Evolutionary conservation across 2,797 vertebrate species (phyloP).

Genomic region (Sparidentex hasta): DNA sequence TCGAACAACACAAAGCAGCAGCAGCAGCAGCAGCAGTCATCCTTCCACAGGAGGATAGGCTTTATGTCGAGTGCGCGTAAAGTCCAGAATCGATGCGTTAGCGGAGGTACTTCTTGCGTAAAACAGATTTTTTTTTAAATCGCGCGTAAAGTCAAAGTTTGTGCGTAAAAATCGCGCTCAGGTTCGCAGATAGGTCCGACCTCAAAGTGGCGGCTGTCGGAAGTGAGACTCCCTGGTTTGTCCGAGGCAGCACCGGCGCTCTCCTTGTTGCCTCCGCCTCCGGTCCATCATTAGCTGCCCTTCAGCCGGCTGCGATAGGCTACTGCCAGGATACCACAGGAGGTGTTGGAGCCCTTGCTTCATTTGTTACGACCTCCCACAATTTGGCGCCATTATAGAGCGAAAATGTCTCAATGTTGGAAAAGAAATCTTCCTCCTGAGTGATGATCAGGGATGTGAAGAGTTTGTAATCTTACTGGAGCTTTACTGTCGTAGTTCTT

Average conservation of each 20-base stretch:
- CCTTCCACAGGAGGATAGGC: slow-evolving; percentile 10
- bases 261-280: slow-evolving; percentile 78
- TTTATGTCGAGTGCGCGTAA: slow-evolving; percentile 1
- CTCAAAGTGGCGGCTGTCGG: slow-evolving; percentile 45
- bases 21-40: slow-evolving; percentile 28
- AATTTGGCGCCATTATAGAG: slow-evolving; percentile 56
- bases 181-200: slow-evolving; percentile 38
- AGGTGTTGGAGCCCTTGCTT: slow-evolving; percentile 68
- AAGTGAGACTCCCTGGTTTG: slow-evolving; percentile 70
- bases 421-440: slow-evolving; percentile 37
- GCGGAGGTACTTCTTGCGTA: background rate
- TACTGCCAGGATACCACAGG: slow-evolving; percentile 76
- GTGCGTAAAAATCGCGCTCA: slow-evolving; percentile 47
- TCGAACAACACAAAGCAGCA: slow-evolving; percentile 25
- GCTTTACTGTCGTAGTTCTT: slow-evolving; percentile 16
- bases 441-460: slow-evolving; percentile 23
- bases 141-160: slow-evolving; percentile 51
- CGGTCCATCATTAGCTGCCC: slow-evolving; percentile 71
- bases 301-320: slow-evolving; percentile 77
- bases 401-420: slow-evolving; percentile 47
- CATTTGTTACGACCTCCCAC: slow-evolving; percentile 77
- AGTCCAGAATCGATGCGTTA: slow-evolving; percentile 29
- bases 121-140: background rate
- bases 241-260: slow-evolving; percentile 69
- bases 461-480: background rate